Evolutionary conservation across 1,140 invertebrate genomes (phyloP).

Genomic region (Muscidifurax raptorellus): DNA sequence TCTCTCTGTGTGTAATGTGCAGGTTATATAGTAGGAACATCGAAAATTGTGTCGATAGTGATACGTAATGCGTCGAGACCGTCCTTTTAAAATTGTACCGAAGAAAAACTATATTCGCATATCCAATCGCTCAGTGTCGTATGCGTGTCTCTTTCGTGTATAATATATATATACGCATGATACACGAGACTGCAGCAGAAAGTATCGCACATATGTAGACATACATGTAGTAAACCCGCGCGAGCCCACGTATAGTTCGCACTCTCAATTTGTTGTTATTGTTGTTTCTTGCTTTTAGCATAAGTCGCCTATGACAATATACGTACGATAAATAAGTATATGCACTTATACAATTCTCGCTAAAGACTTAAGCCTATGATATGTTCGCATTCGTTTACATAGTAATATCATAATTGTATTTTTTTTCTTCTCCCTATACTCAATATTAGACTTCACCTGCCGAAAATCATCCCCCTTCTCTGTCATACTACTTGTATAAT

Average conservation of each 20-base stretch:
- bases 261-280: conserved; percentile 33
- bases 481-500: conserved; percentile 37
- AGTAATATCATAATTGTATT: conserved; percentile 52
- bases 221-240: neutral
- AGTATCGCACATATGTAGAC: neutral
- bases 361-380: conserved; percentile 71
- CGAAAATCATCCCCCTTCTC: conserved; percentile 46
- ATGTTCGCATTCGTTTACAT: conserved; percentile 71
- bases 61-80: neutral
- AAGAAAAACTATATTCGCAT: neutral
- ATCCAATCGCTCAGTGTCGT: neutral
- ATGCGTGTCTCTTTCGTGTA: neutral
- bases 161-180: neutral
- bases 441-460: conserved; percentile 3
- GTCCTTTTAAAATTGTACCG: neutral
- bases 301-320: conserved; percentile 44
- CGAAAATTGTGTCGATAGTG: neutral
- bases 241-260: neutral
- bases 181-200: neutral
- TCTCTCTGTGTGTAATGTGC: neutral
- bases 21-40: conserved; percentile 12
- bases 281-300: conserved; percentile 30
- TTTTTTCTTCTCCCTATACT: neutral
- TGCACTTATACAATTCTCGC: conserved; percentile 59
- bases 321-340: conserved; percentile 55